Base-by-base conservation (phyloP, 2,797 vertebrate genomes). In the Sebastes flavidus region DNA sequence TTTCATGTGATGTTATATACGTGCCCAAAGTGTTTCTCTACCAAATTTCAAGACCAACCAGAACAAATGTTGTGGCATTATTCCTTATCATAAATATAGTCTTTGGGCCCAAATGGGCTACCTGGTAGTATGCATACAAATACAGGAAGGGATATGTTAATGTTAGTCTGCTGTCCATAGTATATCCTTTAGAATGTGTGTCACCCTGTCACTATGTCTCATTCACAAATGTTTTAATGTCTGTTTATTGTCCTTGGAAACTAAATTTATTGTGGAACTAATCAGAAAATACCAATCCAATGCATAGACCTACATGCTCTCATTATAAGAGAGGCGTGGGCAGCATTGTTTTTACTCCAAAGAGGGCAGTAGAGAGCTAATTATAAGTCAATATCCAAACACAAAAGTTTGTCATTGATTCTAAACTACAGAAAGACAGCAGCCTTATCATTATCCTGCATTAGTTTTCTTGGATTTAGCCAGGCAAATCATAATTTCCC, bases 281-380 rank as follows among this genome's bases (percentile, higher is more conserved):
- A 60, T 60, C 30, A 30, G 14, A 34, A 52, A 20, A 62, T 42
- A 16, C 2, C 12, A 38, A 12, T 32, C 6, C 8, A 46, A 24
- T 34, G 20, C 11, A 22, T 24, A 24, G 4, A 30, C 13, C 8
- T 4, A 11, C 2, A 9, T 36, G 38, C 5, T 24, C 14, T 69
- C 12, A 27, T 75, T 24, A 36, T 14, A 10, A 32, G 5, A 60
- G 2, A 24, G 14, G 38, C 36, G 0, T 30, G 2, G 0, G 5
- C 2, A n/a, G 8, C 32, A 2, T 65, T 34, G 5, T 52, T 63
- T 87, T 6, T 55, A 55, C 10, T 46, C 75, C 60, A 65, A 27
- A 79, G 83, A 27, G 71, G 85, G 89, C 90, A 89, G 83, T 74
- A 91, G 52, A 85, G 73, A 82, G 60, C 77, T 70, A 63, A 20